Evolutionary conservation across 1,140 invertebrate genomes (phyloP), one percentile per base, ranked within the genome.

Genomic region (Choristoneura fumiferana): DNA sequence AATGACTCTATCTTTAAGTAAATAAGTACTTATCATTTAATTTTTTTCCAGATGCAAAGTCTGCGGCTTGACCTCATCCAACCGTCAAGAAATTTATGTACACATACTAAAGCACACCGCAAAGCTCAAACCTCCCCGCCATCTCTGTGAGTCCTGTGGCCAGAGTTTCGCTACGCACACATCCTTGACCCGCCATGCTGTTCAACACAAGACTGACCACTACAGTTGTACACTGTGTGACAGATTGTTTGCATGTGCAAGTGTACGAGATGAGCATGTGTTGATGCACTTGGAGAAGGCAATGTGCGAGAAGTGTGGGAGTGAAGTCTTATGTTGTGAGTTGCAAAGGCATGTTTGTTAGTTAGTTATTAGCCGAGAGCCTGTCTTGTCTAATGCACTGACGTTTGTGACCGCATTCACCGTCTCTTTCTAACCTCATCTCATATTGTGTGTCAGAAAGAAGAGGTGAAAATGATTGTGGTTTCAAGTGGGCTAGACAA

Each of bases 11-110:
- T n/a, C n/a, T n/a, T n/a, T n/a, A n/a, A n/a, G n/a, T n/a, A n/a
- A n/a, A n/a, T n/a, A n/a, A n/a, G n/a, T n/a, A n/a, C n/a, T n/a
- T n/a, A n/a, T n/a, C n/a, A n/a, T n/a, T n/a, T n/a, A n/a, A n/a
- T n/a, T n/a, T 35, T 33, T 37, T 84, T 85, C 12, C 73, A 88
- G 85, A 56, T 88, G 85, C 58, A 88, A 87, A 73, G 60, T 85
- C 49, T 88, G 85, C 59, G 69, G 58, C 52, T 66, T 71, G 36
- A 76, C 73, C 36, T 79, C 76, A 54, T 14, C 43, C 34, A 71
- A 77, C 35, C 73, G 69, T 10, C 80, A 74, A 53, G 74, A 83
- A 58, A 87, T 82, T 33, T 87, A 83, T 18, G 54, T 66, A 1
- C 85, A 88, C 65, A 78, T 84, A 1, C 66, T 74, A 62, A 78